phyloP scores from a whole-genome alignment of 2,113 vertebrate species.

The Ancistrus triradiatus region DNA sequence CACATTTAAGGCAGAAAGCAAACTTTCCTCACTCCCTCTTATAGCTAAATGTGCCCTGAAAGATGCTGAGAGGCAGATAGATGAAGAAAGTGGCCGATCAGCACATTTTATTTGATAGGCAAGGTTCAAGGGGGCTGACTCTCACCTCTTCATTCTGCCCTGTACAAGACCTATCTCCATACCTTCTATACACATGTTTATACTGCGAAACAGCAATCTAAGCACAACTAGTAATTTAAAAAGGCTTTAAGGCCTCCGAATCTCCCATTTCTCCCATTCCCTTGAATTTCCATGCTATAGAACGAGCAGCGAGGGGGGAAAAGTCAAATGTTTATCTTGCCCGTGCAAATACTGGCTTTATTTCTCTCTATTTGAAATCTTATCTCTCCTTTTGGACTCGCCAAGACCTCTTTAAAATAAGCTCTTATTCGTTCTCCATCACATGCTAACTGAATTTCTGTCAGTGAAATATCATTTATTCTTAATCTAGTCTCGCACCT shows the following conservation, averaged over 20 bases:
- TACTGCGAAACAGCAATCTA: constrained; percentile 51
- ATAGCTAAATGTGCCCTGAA: constrained; percentile 30
- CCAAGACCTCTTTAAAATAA: constrained; percentile 49
- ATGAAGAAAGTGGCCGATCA: constrained; percentile 34
- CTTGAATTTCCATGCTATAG: constrained; percentile 39
- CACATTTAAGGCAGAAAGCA: constrained; percentile 8
- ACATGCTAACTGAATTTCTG: constrained; percentile 47
- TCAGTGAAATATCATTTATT: constrained; percentile 40
- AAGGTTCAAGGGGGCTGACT: constrained; percentile 31
- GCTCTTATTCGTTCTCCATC: constrained; percentile 48
- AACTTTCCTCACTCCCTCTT: constrained; percentile 21
- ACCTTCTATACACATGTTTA: constrained; percentile 52
- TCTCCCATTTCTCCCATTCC: constrained; percentile 38
- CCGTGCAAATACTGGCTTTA: constrained; percentile 49
- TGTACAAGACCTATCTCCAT: constrained; percentile 41
- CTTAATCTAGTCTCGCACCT: constrained; percentile 51
- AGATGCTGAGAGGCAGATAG: constrained; percentile 34
- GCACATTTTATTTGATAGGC: constrained; percentile 38
- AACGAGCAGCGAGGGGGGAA: constrained; percentile 32
- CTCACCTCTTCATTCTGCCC: constrained; percentile 42
- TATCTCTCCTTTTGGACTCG: constrained; percentile 49
- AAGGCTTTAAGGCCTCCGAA: constrained; percentile 45
- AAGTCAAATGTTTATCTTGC: constrained; percentile 54
- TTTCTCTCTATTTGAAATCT: constrained; percentile 53
- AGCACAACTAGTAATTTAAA: constrained; percentile 54